Base-by-base conservation (phyloP, 1,140 invertebrate species). In the Pogonus chalceus region DNA sequence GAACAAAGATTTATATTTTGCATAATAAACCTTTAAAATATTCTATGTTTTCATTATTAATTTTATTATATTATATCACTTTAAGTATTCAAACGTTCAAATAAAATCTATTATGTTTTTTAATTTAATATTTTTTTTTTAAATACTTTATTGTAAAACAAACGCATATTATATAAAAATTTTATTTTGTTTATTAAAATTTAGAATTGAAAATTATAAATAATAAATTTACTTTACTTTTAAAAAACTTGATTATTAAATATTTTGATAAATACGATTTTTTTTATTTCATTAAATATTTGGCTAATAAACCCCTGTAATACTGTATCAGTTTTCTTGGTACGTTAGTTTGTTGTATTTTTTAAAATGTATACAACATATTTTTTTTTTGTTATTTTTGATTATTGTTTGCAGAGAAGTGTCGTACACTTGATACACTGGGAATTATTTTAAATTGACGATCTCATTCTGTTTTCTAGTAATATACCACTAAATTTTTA, bases 391-490 rank as follows among this genome's bases (percentile, higher is more conserved):
- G 48, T 22, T 39, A 51, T 48, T 39, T 47, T 49, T 23, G 47
- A 35, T 35, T 47, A 20, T 26, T 50, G 20, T 54, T 46, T n/a
- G 18, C 4, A 22, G 20, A 20, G 47, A 49, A 49, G 23, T 22
- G 23, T n/a, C 12, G 24, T 49, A 35, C 56, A 61, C 60, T 56
- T 65, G 60, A 50, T 63, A 60, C 26, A 51, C 2, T 20, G n/a
- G 7, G 7, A 4, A 10, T 51, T 20, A 7, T 14, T 24, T 23
- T 7, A 20, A 18, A 46, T 10, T n/a, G 20, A 14, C 22, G 20
- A 14, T 49, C 20, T 18, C n/a, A 49, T 14, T 14, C 14, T 16
- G 4, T 7, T 46, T 46, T 20, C 22, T 49, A 49, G 20, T 14
- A 22, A 20, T 22, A 20, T 50, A 24, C 4, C 10, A 12, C 31